Evolutionary conservation across 2,888 invertebrate genomes (phyloP), one percentile per base, ranked within the genome.

Genomic region (Scaptomyza flava): DNA sequence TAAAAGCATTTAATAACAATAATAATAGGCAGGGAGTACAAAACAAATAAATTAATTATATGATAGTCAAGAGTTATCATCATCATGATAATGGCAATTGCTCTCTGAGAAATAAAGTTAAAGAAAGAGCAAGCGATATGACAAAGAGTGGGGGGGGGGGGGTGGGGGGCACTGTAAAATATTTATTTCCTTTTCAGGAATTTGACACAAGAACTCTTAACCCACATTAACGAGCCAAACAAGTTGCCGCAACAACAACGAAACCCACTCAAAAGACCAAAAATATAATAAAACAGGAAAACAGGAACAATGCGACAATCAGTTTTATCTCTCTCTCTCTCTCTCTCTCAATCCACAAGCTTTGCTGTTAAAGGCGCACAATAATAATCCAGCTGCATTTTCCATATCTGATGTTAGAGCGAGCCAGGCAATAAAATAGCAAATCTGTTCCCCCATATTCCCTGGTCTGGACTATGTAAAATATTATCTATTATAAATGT

Each of bases 121-220:
- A 5, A 42, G 12, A 42, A 9, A 46, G 38, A 42, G 30, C 36
- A 11, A 27, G 27, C 27, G 27, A 27, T 27, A 27, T 27, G 6
- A 50, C 20, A 9, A n/a, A n/a, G n/a, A n/a, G n/a, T n/a, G n/a
- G n/a, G n/a, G n/a, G n/a, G n/a, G n/a, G n/a, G n/a, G n/a, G n/a
- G n/a, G n/a, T n/a, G n/a, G n/a, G n/a, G n/a, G 6, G 27, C 27
- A 6, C 23, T 23, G 23, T 23, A 23, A 23, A 23, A 23, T 23
- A 23, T 23, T 4, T 23, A 23, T 23, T 23, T 23, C 23, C 4
- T 23, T 23, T 23, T 23, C 31, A 31, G 2, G 9, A 31, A 71
- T 72, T 57, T 38, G 61, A 67, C 68, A 12, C 71, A 84, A 79
- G 84, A 77, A 84, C 77, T 84, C 71, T 87, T 86, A 83, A 84